Evolutionary conservation across 1,140 invertebrate species (phyloP).

Genomic region (Drosophila takahashii): DNA sequence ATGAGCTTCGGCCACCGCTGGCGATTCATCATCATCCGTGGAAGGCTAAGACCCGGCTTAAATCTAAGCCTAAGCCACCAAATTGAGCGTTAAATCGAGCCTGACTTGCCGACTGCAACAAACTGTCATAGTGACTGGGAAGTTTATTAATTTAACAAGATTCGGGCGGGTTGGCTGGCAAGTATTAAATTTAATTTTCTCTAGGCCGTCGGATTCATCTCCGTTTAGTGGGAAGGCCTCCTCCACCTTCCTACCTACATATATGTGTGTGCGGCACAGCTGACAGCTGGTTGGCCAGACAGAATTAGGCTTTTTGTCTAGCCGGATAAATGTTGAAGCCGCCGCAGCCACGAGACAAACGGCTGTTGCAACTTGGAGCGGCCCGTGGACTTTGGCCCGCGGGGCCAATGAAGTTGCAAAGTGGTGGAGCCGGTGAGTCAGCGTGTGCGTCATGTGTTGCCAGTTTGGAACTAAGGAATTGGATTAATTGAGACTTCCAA

Average conservation of each 20-base stretch:
- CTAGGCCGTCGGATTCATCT: conserved; percentile 21
- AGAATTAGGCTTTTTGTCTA: conserved; percentile 74
- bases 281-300: conserved; percentile 75
- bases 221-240: conserved; percentile 2
- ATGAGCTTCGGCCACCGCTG: conserved; percentile 31
- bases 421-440: conserved; percentile 55
- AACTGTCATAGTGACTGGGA: conserved; percentile 58
- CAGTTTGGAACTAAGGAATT: conserved; percentile 12
- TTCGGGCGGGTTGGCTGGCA: conserved; percentile 32
- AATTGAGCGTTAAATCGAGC: conserved; percentile 69
- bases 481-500: conserved; percentile 36
- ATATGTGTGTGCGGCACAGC: conserved; percentile 48
- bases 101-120: conserved; percentile 47
- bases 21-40: conserved; percentile 66
- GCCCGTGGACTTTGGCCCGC: conserved; percentile 71
- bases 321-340: conserved; percentile 63
- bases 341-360: conserved; percentile 44
- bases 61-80: conserved; percentile 46
- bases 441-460: conserved; percentile 36
- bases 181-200: conserved; percentile 75
- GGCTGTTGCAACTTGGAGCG: conserved; percentile 58
- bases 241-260: not conserved
- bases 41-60: conserved; percentile 5
- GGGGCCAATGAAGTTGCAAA: conserved; percentile 57
- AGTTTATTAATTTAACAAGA: conserved; percentile 80